Percentiles rank a stretch among this genome's conserved stretches.
These are phyloP conservation scores for Creontiades dilutus DNA, from an alignment of 2,888 invertebrate genomes.

Conservation along the genomic window DNA sequence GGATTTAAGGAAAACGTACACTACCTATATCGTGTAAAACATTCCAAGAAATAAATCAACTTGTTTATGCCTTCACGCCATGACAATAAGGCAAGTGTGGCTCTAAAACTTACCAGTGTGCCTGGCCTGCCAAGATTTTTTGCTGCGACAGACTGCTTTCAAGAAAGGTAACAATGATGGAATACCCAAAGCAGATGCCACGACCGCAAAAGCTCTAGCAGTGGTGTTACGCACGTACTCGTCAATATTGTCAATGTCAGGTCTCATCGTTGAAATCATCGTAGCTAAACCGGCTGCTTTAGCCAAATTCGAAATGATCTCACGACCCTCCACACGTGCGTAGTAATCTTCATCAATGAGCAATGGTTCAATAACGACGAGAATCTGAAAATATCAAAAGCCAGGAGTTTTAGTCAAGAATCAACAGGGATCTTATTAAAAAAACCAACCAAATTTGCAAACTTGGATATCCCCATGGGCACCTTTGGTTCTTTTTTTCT, in stretches of 20 bases:
- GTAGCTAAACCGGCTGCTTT: conserved; percentile 99
- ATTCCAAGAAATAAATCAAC: no score
- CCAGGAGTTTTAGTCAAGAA: no score
- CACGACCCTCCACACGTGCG: conserved; percentile 98
- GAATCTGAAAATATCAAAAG: conserved; percentile 82
- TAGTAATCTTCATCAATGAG: conserved; percentile 99
- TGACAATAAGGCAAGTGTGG: not conserved
- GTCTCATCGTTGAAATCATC: conserved; percentile 99
- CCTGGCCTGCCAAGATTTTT: conserved; percentile 99
- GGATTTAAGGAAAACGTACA: no score
- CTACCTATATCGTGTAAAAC: no score
- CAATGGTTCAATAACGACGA: conserved; percentile 99
- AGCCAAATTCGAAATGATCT: conserved; percentile 99
- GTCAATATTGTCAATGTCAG: conserved; percentile 99
- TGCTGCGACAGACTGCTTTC: conserved; percentile 98
- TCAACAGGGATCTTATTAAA: no score
- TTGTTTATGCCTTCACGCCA: no score
- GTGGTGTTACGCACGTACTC: conserved; percentile 99
- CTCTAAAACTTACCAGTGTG: conserved; percentile 75
- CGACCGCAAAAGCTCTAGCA: conserved; percentile 99
- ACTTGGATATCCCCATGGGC: no score
- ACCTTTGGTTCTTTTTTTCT: no score
- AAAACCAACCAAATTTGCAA: no score
- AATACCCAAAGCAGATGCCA: conserved; percentile 98
- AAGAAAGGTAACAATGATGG: conserved; percentile 98